These are phyloP conservation scores for Pomatostomus ruficeps DNA, from an alignment of 2,113 vertebrate genomes.

Conservation along the genomic window DNA sequence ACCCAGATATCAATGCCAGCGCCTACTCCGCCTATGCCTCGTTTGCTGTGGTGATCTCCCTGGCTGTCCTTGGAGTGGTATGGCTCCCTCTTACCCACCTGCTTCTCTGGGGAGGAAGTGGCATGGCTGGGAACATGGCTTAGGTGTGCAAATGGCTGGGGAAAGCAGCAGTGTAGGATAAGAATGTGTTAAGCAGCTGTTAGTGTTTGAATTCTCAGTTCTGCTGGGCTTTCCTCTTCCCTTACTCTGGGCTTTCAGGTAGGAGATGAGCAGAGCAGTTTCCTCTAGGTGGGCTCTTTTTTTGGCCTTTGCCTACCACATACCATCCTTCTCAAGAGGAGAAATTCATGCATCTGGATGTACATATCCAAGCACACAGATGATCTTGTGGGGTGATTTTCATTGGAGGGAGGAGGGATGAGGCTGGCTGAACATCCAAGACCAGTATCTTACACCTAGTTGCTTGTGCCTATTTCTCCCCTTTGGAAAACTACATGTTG, in stretches of 20 bases:
- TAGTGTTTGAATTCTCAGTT: background rate
- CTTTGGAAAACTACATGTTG: background rate
- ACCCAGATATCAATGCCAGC: conserved; percentile 81
- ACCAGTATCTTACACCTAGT: background rate
- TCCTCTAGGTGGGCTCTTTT: background rate
- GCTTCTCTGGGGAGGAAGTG: background rate
- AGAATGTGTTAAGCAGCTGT: background rate
- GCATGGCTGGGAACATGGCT: background rate
- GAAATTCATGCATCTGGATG: background rate
- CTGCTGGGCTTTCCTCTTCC: background rate
- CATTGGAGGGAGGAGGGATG: background rate
- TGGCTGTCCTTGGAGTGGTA: conserved; percentile 82
- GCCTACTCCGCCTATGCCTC: conserved; percentile 80
- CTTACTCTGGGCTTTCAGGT: background rate
- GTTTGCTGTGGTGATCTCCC: conserved; percentile 75
- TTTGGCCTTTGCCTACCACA: background rate
- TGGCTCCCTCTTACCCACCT: background rate
- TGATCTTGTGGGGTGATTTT: background rate
- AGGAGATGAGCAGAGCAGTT: background rate
- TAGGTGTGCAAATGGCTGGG: background rate
- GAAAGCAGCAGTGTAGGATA: background rate
- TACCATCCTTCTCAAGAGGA: background rate
- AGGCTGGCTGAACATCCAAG: background rate
- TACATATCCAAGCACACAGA: background rate
- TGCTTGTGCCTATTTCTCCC: background rate